phyloP scores from a whole-genome alignment of 1,140 invertebrate genomes.

The Orius laevigatus region DNA sequence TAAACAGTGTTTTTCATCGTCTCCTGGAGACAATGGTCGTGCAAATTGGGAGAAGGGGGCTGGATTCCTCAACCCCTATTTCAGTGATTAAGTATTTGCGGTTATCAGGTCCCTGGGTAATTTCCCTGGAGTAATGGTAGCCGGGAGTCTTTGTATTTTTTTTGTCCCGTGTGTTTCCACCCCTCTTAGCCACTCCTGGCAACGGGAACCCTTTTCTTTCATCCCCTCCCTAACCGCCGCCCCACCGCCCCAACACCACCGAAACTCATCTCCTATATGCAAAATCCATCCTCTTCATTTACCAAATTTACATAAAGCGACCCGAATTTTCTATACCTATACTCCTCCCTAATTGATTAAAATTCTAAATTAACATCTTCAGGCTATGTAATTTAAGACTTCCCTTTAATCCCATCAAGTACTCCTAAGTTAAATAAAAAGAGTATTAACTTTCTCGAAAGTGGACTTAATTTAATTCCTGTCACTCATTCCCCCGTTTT shows the following conservation, averaged over 20 bases:
- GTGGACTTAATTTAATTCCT: no score
- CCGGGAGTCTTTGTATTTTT: background rate
- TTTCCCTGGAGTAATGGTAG: background rate
- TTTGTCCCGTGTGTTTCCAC: background rate
- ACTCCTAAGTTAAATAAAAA: no score
- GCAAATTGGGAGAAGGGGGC: background rate
- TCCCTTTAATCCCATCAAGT: no score
- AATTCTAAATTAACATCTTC: no score
- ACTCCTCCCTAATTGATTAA: no score
- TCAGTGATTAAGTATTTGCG: constrained; percentile 6
- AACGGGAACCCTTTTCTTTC: no score
- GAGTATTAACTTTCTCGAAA: no score
- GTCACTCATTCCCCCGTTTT: no score
- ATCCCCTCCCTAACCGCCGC: background rate
- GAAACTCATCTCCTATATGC: background rate
- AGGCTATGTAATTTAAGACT: no score
- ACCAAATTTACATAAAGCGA: background rate
- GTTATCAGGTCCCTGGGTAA: constrained; percentile 4
- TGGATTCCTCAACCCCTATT: background rate
- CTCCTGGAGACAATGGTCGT: constrained; percentile 1
- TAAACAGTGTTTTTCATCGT: constrained; percentile 5
- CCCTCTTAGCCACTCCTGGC: no score
- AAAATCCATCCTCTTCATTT: constrained; percentile 2
- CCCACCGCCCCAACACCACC: background rate
- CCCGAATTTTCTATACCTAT: no score